Conservation (phyloP, 2,113 vertebrate genomes). For the Donacobius atricapilla region DNA sequence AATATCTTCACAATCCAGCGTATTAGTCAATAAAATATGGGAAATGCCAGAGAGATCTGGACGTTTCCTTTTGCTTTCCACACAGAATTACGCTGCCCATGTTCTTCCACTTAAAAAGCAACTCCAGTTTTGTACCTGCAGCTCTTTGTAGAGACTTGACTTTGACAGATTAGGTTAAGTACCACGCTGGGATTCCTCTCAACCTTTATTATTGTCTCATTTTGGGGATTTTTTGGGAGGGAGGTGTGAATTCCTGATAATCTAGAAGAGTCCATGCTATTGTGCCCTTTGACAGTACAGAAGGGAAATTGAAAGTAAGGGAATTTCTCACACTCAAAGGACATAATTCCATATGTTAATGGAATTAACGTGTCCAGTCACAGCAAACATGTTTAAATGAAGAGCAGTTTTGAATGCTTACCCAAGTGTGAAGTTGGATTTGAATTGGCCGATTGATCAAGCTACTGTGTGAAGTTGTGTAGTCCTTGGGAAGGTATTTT, state of each 20-base stretch:
- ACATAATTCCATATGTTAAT: too few relatives aligned
- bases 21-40: neutral
- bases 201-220: neutral
- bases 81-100: neutral
- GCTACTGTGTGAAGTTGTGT: neutral
- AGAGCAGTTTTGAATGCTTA: neutral
- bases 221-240: neutral
- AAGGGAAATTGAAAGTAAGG: neutral
- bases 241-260: neutral
- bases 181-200: neutral
- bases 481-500: neutral
- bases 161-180: neutral
- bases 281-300: neutral
- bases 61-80: neutral
- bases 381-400: neutral
- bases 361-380: neutral
- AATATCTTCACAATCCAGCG: neutral
- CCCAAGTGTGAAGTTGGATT: neutral
- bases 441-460: neutral
- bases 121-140: neutral
- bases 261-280: neutral
- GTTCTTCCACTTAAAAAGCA: neutral
- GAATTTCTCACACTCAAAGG: neutral
- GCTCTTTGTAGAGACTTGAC: neutral
- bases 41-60: neutral